Conservation (phyloP, 2,113 vertebrate species). For the Pelmatolapia mariae region DNA sequence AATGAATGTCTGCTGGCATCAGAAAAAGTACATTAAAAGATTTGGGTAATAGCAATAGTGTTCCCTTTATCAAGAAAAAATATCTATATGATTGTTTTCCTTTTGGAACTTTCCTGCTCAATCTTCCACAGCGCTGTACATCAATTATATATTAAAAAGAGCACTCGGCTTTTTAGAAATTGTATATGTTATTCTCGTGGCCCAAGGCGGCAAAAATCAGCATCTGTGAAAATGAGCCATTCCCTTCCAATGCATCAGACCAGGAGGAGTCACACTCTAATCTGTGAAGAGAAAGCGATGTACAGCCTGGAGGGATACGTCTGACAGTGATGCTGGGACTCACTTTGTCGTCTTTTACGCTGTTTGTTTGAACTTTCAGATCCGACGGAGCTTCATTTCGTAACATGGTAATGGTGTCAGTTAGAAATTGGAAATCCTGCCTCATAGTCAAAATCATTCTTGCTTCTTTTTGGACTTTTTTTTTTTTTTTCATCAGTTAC, state of each 20-base stretch:
- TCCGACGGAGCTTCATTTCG: neutral
- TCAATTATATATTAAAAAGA: conserved; percentile 33
- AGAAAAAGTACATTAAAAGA: neutral
- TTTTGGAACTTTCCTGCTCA: neutral
- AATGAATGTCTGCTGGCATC: neutral
- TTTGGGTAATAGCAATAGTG: neutral
- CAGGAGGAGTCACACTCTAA: conserved; percentile 54
- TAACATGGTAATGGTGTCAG: conserved; percentile 1
- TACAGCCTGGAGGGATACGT: conserved; percentile 42
- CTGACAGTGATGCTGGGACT: conserved; percentile 13
- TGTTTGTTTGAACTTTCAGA: conserved; percentile 45
- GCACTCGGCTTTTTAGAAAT: conserved; percentile 25
- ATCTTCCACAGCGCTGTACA: neutral
- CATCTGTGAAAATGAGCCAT: conserved; percentile 39
- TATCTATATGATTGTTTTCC: neutral
- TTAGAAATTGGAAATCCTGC: conserved; percentile 18
- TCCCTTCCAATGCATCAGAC: conserved; percentile 24
- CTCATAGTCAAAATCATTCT: neutral
- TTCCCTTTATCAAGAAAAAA: neutral
- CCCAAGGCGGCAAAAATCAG: conserved; percentile 25
- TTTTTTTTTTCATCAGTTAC: neutral
- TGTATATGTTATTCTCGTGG: conserved; percentile 7
- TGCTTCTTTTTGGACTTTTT: neutral
- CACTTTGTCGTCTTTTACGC: conserved; percentile 26
- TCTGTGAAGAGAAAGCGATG: conserved; percentile 44